Percentiles rank a stretch among this genome's conserved stretches.
Evolutionary conservation across 2,888 invertebrate species (phyloP).

Genomic region (Andrena hattorfiana): DNA sequence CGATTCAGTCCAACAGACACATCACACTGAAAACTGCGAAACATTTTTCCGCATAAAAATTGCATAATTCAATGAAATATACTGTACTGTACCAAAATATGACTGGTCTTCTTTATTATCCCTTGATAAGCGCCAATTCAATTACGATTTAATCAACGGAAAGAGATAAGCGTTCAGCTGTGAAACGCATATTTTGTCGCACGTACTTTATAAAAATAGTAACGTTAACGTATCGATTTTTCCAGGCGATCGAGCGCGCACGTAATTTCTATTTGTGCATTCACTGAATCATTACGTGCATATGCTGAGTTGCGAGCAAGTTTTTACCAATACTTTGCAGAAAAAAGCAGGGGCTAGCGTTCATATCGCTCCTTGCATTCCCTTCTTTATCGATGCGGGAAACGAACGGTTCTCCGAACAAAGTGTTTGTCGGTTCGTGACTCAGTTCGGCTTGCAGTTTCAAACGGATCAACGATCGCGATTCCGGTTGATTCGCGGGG

Average conservation of each 20-base stretch:
- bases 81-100: not conserved
- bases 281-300: not conserved
- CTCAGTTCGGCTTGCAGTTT: slow-evolving; percentile 42
- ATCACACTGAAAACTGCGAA: slow-evolving; percentile 10
- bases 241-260: slow-evolving; percentile 11
- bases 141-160: no score
- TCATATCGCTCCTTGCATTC: slow-evolving; percentile 4
- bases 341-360: not conserved
- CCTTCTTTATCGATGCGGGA: slow-evolving; percentile 37
- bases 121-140: not conserved
- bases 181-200: not conserved
- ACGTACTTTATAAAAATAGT: slow-evolving; percentile 30
- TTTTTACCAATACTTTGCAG: not conserved
- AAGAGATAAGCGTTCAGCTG: no score
- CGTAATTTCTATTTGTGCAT: slow-evolving; percentile 45
- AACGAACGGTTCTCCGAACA: not conserved
- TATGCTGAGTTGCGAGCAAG: not conserved
- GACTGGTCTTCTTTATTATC: not conserved
- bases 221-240: slow-evolving; percentile 35
- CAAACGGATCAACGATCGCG: slow-evolving; percentile 28
- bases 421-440: slow-evolving; percentile 17
- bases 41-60: not conserved
- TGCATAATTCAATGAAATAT: not conserved
- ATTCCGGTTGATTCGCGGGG: slow-evolving; percentile 18
- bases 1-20: slow-evolving; percentile 17